A percentile compares a stretch with the other conserved stretches of the same genome.
Conservation (phyloP, 2,888 invertebrate species). For the Tineola bisselliella region DNA sequence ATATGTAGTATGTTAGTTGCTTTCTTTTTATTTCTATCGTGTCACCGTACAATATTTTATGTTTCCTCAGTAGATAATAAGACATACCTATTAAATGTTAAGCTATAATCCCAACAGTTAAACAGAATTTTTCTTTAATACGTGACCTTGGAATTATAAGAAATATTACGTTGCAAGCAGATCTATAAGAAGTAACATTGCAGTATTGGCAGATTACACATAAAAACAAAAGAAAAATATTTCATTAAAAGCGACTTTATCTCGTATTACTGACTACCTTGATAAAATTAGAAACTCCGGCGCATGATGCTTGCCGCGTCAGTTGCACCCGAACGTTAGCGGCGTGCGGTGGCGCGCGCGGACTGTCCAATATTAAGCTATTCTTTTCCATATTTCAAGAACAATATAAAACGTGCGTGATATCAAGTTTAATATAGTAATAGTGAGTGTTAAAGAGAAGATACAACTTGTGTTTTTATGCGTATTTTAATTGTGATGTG, state of each 20-base stretch:
- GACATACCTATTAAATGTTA: not conserved
- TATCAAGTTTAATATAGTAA: not conserved
- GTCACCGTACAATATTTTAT: not conserved
- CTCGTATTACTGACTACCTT: conserved; percentile 56
- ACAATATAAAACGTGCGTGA: not conserved
- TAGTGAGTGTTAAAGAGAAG: not conserved
- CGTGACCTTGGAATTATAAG: not conserved
- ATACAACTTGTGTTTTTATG: conserved; percentile 20
- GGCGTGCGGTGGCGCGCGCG: not conserved
- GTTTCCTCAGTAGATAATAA: not conserved
- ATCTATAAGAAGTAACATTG: not conserved
- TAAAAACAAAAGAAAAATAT: conserved; percentile 27
- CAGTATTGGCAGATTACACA: not conserved
- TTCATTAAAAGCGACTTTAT: conserved; percentile 60
- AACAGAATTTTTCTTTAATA: too few species aligned
- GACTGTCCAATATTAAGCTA: too few species aligned
- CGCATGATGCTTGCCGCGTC: conserved; percentile 30
- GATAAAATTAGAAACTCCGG: conserved; percentile 60
- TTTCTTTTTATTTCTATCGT: not conserved
- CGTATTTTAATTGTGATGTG: conserved; percentile 30
- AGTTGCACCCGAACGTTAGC: conserved; percentile 12
- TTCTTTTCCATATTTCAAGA: not conserved
- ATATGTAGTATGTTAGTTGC: not conserved
- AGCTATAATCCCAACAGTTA: too few species aligned
- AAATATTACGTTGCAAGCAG: not conserved